Percentiles rank a stretch among this genome's conserved stretches.
Evolutionary conservation across 2,888 invertebrate genomes (phyloP).

Genomic region (Branchinecta sandiegonensis): DNA sequence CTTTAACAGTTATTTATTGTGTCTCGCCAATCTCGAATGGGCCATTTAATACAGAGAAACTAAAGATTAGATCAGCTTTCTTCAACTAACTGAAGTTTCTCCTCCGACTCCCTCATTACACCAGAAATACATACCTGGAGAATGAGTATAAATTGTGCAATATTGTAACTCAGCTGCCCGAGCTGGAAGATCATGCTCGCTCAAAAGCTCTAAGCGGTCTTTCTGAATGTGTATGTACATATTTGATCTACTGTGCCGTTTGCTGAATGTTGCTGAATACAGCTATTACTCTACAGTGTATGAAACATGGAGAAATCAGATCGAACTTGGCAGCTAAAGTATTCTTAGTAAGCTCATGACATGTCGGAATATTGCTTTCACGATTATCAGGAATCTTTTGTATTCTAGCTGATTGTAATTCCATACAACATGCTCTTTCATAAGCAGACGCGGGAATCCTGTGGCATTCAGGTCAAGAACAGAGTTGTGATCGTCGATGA

Average conservation of each 20-base stretch:
- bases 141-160: background rate
- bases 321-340: too few relatives aligned
- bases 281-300: too few relatives aligned
- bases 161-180: too few relatives aligned
- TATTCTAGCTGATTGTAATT: slow-evolving; percentile 46
- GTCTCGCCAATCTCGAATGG: background rate
- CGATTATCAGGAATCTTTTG: background rate
- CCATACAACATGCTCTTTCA: slow-evolving; percentile 69
- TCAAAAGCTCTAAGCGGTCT: background rate
- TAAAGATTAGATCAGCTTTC: background rate
- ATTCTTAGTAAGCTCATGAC: too few relatives aligned
- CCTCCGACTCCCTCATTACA: background rate
- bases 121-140: slow-evolving; percentile 14
- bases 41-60: background rate
- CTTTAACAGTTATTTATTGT: background rate
- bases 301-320: too few relatives aligned
- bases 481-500: slow-evolving; percentile 77
- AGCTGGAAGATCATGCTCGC: background rate
- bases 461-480: slow-evolving; percentile 51
- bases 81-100: slow-evolving; percentile 1
- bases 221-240: slow-evolving; percentile 8
- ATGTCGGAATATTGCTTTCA: too few relatives aligned
- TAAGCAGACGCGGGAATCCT: slow-evolving; percentile 55
- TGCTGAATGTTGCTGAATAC: background rate
- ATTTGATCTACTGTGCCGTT: background rate